Conservation (phyloP, 2,113 vertebrate species). For the Orcinus orca region DNA sequence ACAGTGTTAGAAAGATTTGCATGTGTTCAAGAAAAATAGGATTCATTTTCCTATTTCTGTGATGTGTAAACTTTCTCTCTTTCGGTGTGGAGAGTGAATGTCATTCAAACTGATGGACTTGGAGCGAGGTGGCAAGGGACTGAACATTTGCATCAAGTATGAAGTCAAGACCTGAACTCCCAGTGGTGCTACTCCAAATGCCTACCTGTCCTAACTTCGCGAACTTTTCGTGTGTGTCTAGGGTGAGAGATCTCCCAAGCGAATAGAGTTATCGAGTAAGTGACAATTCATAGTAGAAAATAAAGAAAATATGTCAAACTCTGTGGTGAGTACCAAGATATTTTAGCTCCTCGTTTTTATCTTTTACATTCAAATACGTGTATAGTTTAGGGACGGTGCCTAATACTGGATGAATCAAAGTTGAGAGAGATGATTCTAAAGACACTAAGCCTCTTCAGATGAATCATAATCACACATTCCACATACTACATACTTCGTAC, state of each 20-base stretch:
- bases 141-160: not conserved
- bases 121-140: not conserved
- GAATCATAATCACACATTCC: not conserved
- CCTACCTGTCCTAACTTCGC: not conserved
- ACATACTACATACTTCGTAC: not conserved
- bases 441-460: not conserved
- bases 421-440: not conserved
- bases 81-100: not conserved
- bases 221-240: not conserved
- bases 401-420: not conserved
- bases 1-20: not conserved
- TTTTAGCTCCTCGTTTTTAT: not conserved
- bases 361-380: not conserved
- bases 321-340: not conserved
- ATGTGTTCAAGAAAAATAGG: not conserved
- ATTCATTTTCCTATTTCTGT: not conserved
- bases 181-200: not conserved
- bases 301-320: not conserved
- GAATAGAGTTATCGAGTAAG: not conserved
- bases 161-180: not conserved
- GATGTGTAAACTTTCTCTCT: not conserved
- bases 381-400: not conserved
- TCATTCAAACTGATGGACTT: constrained; percentile 41
- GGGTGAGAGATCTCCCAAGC: not conserved
- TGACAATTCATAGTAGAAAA: not conserved